Percentiles rank a stretch among this genome's conserved stretches.
phyloP scores from a whole-genome alignment of 1,140 invertebrate species.

The Drosophila melanica region DNA sequence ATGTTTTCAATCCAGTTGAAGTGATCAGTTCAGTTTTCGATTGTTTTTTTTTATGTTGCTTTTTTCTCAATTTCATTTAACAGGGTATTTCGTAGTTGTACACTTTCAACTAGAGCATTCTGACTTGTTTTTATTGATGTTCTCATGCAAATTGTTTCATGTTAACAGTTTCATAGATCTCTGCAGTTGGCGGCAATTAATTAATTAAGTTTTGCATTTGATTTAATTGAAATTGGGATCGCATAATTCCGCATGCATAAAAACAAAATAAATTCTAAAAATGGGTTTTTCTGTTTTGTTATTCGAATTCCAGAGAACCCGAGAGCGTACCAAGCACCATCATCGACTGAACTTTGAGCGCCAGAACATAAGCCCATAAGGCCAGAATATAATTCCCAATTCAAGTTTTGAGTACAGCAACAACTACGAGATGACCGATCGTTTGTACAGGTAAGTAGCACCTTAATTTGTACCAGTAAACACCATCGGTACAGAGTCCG shows the following conservation, averaged over 20 bases:
- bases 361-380: constrained; percentile 27
- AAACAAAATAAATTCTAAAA: constrained; percentile 27
- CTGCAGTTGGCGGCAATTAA: constrained; percentile 13
- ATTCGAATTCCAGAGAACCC: constrained; percentile 46
- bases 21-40: too few species aligned
- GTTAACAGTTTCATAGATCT: constrained; percentile 41
- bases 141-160: constrained; percentile 50
- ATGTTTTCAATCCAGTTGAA: too few species aligned
- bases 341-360: not conserved
- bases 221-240: constrained; percentile 29
- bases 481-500: not conserved
- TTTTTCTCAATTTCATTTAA: too few species aligned
- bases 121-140: constrained; percentile 29
- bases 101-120: not conserved
- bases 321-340: constrained; percentile 42
- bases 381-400: constrained; percentile 1
- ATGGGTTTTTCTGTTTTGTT: constrained; percentile 38
- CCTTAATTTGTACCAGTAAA: not conserved
- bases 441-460: constrained; percentile 45
- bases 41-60: too few species aligned
- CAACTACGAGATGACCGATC: constrained; percentile 45
- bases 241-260: constrained; percentile 27
- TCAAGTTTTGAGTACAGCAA: constrained; percentile 7
- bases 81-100: not conserved
- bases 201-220: constrained; percentile 28